Evolutionary conservation across 2,797 vertebrate species (phyloP), one percentile per base, ranked within the genome.

Genomic region (Anableps anableps): DNA sequence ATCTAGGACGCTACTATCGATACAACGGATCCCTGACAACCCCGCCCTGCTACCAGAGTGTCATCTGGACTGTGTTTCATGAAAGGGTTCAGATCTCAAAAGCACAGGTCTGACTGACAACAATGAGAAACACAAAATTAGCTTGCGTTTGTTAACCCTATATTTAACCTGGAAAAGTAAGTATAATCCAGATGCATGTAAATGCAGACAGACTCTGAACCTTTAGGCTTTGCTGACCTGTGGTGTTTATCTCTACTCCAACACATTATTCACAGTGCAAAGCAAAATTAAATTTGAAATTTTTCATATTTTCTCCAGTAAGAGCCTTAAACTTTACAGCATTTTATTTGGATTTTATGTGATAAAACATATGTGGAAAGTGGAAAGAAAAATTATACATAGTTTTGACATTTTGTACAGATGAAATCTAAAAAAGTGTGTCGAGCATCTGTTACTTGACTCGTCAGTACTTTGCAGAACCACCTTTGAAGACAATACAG

Each of bases 1-100:
- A 97, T 79, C 92, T 98, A 73, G 93, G 93, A 14, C 90, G 83
- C 34, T 99, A 97, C 91, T 99, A 97, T 86, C 96, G 95, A 72
- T 99, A 99, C 81, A 97, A 97, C 0, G 98, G 98, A 68, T 99
- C 98, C 26, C 94, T 99, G 48, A 99, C 98, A 23, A 99, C 98
- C 0, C 98, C 98, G 0, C 97, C 98, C 23, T 99, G 98, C 91
- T 92, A 94, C 91, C 96, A 98, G 94, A 95, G 95, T 0, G 98
- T 99, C 76, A 95, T 96, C 88, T 99, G 98, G 98, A 97, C 96
- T 0, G 34, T 99, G 74, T 98, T 99, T 88, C 94, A 96, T 74
- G 95, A 98, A 89, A 97, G 95, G 1, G 87, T 98, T 79, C 87
- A 79, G 71, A 94, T 99, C 76, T 98, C 98, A 62, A 92, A 80